Conservation (phyloP, 2,797 vertebrate genomes). For the Acanthurus lineatus region DNA sequence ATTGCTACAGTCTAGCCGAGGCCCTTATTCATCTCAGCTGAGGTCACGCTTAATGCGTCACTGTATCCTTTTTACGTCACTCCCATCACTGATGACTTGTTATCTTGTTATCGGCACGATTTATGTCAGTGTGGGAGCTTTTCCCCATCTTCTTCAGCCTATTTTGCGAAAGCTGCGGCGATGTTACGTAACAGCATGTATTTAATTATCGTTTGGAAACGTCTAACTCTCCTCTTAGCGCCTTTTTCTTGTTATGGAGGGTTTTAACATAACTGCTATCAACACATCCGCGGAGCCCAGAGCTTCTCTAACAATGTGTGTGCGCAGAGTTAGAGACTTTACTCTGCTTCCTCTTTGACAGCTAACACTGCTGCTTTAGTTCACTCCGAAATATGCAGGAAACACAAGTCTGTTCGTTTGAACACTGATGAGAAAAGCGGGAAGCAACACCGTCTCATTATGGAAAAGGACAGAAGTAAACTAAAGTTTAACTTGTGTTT, state of each 20-base stretch:
- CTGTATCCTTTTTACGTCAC: background rate
- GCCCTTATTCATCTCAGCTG: background rate
- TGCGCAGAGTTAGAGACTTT: background rate
- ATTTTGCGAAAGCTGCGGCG: conserved; percentile 50
- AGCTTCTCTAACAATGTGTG: background rate
- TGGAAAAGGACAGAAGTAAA: background rate
- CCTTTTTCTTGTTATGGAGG: conserved; percentile 35
- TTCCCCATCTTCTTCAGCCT: conserved; percentile 41
- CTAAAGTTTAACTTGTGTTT: no score
- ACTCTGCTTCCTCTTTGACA: no score
- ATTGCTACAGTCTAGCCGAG: background rate
- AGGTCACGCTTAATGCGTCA: background rate
- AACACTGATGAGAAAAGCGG: background rate
- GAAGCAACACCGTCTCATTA: background rate
- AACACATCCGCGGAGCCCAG: background rate
- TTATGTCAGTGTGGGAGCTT: conserved; percentile 8
- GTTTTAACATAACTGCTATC: conserved; percentile 14
- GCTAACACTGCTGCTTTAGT: background rate
- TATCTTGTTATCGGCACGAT: conserved; percentile 26
- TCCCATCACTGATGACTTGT: conserved; percentile 20
- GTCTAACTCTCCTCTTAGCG: conserved; percentile 52
- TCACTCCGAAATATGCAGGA: background rate
- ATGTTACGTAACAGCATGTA: conserved; percentile 66
- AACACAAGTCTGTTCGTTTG: background rate
- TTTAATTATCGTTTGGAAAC: conserved; percentile 49